Conservation (phyloP, 2,888 invertebrate genomes). For the Tachina lurida region DNA sequence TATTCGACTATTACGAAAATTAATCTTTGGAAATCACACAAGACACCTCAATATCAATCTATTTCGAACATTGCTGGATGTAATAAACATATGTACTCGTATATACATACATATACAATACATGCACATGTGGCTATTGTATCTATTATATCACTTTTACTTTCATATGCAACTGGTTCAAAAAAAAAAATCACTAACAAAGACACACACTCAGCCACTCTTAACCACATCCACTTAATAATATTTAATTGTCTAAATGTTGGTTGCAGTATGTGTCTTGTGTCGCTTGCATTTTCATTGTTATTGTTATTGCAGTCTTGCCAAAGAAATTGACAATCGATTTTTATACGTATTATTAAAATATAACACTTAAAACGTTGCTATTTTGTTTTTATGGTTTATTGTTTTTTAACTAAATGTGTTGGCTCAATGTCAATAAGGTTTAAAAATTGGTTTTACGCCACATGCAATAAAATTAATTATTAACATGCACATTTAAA, state of each 20-base stretch:
- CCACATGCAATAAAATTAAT: slow-evolving; percentile 55
- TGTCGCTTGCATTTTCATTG: slow-evolving; percentile 6
- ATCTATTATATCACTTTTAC: slow-evolving; percentile 72
- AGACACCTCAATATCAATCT: background rate
- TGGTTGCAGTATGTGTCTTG: slow-evolving; percentile 33
- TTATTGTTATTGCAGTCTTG: slow-evolving; percentile 18
- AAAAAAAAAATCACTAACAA: slow-evolving; percentile 37
- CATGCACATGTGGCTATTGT: background rate
- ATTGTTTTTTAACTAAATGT: slow-evolving; percentile 40
- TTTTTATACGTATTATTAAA: slow-evolving; percentile 14
- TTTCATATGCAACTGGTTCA: slow-evolving; percentile 72
- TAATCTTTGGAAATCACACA: background rate
- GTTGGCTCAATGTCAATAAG: slow-evolving; percentile 61
- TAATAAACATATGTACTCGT: background rate
- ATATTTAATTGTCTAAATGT: slow-evolving; percentile 49
- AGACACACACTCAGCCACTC: slow-evolving; percentile 49
- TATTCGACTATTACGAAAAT: background rate
- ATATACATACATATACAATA: background rate
- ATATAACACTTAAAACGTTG: background rate
- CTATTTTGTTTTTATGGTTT: slow-evolving; percentile 18
- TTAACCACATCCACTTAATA: slow-evolving; percentile 25
- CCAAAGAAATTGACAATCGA: slow-evolving; percentile 71
- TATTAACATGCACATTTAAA: slow-evolving; percentile 22
- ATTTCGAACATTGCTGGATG: slow-evolving; percentile 16
- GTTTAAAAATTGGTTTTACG: slow-evolving; percentile 50